These are phyloP conservation scores for Mizuhopecten yessoensis DNA, from an alignment of 1,140 invertebrate species.

Conservation along the genomic window DNA sequence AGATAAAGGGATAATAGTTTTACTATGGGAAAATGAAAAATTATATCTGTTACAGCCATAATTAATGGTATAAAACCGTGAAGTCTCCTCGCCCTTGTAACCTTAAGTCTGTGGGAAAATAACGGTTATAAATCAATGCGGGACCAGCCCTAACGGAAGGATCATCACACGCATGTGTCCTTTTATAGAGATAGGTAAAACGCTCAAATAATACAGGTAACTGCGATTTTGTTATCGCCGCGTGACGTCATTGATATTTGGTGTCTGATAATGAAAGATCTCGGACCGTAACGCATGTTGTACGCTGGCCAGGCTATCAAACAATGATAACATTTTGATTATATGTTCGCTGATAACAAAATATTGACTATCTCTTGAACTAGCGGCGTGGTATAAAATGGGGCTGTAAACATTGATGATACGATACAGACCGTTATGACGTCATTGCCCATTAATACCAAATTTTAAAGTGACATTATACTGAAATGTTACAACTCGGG, in stretches of 20 bases:
- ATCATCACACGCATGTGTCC: neutral
- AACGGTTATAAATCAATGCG: neutral
- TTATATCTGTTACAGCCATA: neutral
- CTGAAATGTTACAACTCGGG: too few relatives aligned
- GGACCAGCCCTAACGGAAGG: neutral
- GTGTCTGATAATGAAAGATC: neutral
- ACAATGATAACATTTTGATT: neutral
- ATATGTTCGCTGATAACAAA: neutral
- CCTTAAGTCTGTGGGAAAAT: constrained; percentile 30
- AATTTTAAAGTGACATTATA: too few relatives aligned
- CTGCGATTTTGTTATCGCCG: neutral
- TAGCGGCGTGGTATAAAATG: too few relatives aligned
- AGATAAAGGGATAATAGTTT: neutral
- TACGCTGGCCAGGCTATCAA: neutral
- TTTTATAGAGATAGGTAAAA: neutral
- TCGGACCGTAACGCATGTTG: neutral
- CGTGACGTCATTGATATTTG: neutral
- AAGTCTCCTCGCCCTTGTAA: neutral
- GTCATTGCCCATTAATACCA: too few relatives aligned
- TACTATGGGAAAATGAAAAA: constrained; percentile 38
- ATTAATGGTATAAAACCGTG: constrained; percentile 4
- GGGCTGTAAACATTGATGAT: too few relatives aligned
- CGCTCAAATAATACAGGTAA: neutral
- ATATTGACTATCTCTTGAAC: neutral
- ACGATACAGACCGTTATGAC: too few relatives aligned